Evolutionary conservation across 2,797 vertebrate species (phyloP), one percentile per base, ranked within the genome.

Genomic region (Thaleichthys pacificus): DNA sequence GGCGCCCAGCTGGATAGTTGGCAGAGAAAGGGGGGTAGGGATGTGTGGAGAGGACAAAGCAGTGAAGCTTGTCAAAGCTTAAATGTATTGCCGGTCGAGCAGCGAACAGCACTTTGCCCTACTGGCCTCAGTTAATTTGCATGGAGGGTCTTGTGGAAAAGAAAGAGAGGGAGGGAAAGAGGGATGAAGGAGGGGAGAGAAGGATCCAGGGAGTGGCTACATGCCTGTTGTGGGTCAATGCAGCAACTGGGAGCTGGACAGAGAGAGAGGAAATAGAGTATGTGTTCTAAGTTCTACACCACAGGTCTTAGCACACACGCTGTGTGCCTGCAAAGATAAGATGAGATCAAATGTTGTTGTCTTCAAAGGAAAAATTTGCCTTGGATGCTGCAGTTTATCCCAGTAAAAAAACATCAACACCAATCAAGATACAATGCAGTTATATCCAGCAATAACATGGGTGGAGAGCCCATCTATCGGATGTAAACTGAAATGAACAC

Each of bases 1-100:
- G 74, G 74, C 77, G 71, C 74, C 79, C 85, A 87, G 86, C 86
- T 88, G 88, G 80, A 77, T 62, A 79, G 85, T 80, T 85, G 82
- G 86, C 84, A 81, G 86, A 85, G 82, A 76, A 73, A 60, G 21
- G 30, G 30, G 28, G 64, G 75, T 38, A 73, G 62, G 66, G 73
- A 79, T 79, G 76, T 76, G 71, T 0, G 73, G 68, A 57, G 75
- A 71, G 77, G 82, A 91, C 89, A 89, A 87, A 85, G 81, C 69
- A 77, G 77, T 66, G 30, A 32, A 80, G 70, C 84, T 87, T 89
- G 89, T 91, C 91, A 89, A 83, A 83, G 77, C 57, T 77, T 67
- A 65, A 86, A 92, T 91, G 90, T 91, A 93, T 82, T 79, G 86
- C 72, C 66, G 76, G 78, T 80, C 77, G 62, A 74, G 82, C 85